Evolutionary conservation across 2,113 vertebrate genomes (phyloP).

Genomic region (Phaethon lepturus): DNA sequence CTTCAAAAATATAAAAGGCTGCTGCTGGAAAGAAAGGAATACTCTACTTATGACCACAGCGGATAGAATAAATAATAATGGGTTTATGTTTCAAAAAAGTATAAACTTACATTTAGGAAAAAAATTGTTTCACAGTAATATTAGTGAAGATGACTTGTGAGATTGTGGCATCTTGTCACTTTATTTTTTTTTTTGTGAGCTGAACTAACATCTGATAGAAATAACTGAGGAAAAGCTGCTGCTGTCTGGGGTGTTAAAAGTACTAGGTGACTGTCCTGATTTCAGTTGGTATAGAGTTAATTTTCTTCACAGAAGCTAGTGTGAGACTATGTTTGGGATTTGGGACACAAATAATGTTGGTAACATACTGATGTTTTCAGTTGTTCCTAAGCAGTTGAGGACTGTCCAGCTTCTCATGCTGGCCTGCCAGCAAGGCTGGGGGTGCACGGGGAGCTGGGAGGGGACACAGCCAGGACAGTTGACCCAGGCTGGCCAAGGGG

Average conservation of each 20-base stretch:
- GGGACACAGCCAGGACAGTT: too few species aligned
- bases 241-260: not conserved
- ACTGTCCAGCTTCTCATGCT: too few species aligned
- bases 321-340: too few species aligned
- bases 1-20: not conserved
- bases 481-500: too few species aligned
- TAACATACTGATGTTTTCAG: too few species aligned
- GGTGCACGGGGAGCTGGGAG: too few species aligned
- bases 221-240: not conserved
- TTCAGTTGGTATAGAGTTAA: too few species aligned
- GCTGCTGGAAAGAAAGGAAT: not conserved
- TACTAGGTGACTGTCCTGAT: not conserved
- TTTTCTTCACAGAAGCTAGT: too few species aligned
- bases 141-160: not conserved
- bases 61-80: not conserved
- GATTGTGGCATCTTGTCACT: accelerated
- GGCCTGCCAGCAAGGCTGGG: too few species aligned
- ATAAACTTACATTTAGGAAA: not conserved
- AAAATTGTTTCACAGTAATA: not conserved
- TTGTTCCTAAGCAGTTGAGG: too few species aligned
- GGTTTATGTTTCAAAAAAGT: not conserved
- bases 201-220: not conserved
- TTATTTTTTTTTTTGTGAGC: not conserved
- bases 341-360: too few species aligned
- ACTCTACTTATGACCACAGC: not conserved